Evolutionary conservation across 2,888 invertebrate genomes (phyloP), one percentile per base, ranked within the genome.

Genomic region (Caenorhabditis japonica): DNA sequence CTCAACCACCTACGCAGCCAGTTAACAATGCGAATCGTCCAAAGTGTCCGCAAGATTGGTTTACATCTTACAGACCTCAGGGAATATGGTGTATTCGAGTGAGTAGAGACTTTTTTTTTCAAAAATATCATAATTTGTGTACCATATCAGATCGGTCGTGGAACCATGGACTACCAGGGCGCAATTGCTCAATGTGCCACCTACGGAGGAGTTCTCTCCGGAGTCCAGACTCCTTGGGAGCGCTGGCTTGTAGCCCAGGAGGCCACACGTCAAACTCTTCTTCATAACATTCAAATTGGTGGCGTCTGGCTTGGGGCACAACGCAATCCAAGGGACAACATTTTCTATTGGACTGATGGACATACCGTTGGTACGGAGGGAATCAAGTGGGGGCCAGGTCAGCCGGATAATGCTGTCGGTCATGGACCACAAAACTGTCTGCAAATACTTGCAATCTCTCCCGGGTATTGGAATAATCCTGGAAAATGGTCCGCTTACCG

Each of bases 31-130:
- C 47, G 13, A 49, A 39, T 46, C 12, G 59, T 1, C 59, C 59
- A 10, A 30, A 15, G 4, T 61, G 60, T 33, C 51, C 23, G 21
- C 60, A 61, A 17, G 30, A 39, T 10, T 61, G 60, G 60, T 52
- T 36, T 19, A 61, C 60, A 17, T 51, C 41, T 15, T 52, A 61
- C 17, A 17, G 60, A 7, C 60, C 60, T 17, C 51, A 61, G 10
- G 60, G 60, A 12, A 61, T 44, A 15, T 61, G 60, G 60, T 61
- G 60, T 52, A 13, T 61, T 5, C 43, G 60, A 36, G 60, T 61
- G 36, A 43, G 60, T 44, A n/a, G n/a, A n/a, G n/a, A n/a, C n/a
- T n/a, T n/a, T n/a, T n/a, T n/a, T n/a, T n/a, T n/a, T n/a, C n/a
- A n/a, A n/a, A 30, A 7, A 7, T 30, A 7, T 10, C 5, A 30